Base-by-base conservation (phyloP, 92 coral and sea anemone species). In the Heteractis magnifica region DNA sequence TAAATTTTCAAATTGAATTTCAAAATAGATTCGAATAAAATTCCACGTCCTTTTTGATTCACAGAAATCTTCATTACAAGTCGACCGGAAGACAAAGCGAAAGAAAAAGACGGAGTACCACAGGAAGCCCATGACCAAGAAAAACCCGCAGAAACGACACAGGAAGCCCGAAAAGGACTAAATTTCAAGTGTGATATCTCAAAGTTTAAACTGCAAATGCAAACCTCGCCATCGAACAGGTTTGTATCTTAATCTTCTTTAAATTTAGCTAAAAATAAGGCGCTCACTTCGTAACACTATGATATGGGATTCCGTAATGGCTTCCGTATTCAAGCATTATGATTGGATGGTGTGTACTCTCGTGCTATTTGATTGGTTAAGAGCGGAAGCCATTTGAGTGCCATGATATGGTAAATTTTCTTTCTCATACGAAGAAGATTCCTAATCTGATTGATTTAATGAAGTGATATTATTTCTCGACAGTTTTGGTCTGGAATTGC, bases 401-500 rank as follows among this genome's bases (percentile, higher is more conserved):
- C 4, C 65, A 59, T 13, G 65, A 12, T 59, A 34, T 34, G 44
- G 44, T 34, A 34, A 1, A 34, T 34, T 34, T 34, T 34, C 44
- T 34, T 34, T 34, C 44, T 34, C 44, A 34, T 34, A 34, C 34
- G 44, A 1, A 26, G 34, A 34, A 34, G 44, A 34, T 34, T 34
- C 44, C 44, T 34, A 34, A 34, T 34, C 44, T 1, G 44, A 34
- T 34, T 34, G 44, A 34, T 34, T 34, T 34, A 34, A 34, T 34
- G 44, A 2, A 34, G 44, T 34, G 44, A 34, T 34, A 34, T 68
- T 72, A 12, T 83, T 72, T 19, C 16, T 75, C 56, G 53, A 12
- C 77, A 96, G 99, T 76, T 96, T 96, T 87, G 97, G 99, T 10
- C 94, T 94, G 2, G 93, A 96, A 82, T 76, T 90, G 68, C 78